phyloP scores from a whole-genome alignment of 2,888 invertebrate genomes.

The Leptopilina drosophilae region DNA sequence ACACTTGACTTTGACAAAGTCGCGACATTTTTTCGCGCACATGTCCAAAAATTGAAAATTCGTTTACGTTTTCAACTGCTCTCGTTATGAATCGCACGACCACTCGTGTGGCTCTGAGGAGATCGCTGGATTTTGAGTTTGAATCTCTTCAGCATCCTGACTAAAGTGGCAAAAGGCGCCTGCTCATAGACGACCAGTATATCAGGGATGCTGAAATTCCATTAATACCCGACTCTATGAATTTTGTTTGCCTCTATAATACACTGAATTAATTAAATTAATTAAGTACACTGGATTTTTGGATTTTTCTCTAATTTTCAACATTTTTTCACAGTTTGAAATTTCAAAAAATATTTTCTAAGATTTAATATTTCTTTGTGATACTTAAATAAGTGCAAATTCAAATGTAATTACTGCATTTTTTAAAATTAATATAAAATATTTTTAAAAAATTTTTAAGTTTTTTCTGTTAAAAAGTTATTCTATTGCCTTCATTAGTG shows the following conservation, averaged over 20 bases:
- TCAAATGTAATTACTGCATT: too few species aligned
- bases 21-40: conserved; percentile 32
- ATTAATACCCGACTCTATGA: background rate
- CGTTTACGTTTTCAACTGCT: background rate
- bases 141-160: conserved; percentile 45
- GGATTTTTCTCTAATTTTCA: background rate
- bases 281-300: background rate
- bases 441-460: background rate
- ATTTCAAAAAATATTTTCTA: too few species aligned
- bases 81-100: conserved; percentile 43
- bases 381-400: too few species aligned
- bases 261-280: background rate
- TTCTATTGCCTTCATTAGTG: background rate
- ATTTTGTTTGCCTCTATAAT: background rate
- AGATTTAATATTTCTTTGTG: too few species aligned
- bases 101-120: conserved; percentile 46
- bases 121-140: conserved; percentile 47
- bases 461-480: background rate
- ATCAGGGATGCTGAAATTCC: conserved; percentile 13
- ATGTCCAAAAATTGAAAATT: background rate
- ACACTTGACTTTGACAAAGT: conserved; percentile 19
- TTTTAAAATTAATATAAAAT: background rate
- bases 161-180: conserved; percentile 48
- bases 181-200: conserved; percentile 46
- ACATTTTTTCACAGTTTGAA: background rate